These are phyloP conservation scores for Drosophila nikananu DNA, from an alignment of 1,140 invertebrate species.

Conservation along the genomic window DNA sequence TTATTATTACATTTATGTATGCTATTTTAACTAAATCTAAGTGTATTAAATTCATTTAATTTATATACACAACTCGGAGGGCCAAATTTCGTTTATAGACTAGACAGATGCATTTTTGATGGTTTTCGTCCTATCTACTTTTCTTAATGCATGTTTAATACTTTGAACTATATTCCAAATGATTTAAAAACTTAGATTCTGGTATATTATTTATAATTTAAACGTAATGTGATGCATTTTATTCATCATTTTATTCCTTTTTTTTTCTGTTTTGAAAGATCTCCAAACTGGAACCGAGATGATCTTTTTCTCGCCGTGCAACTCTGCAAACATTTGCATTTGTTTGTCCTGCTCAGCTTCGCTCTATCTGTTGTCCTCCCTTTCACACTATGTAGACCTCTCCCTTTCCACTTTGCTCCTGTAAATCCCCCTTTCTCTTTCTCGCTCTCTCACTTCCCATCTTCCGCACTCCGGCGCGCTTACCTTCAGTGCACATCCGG, in stretches of 20 bases:
- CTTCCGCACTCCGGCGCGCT: slow-evolving; percentile 3
- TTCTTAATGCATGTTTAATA: too few relatives aligned
- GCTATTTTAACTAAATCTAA: neutral
- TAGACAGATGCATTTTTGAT: too few relatives aligned
- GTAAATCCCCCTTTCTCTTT: neutral
- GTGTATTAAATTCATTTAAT: too few relatives aligned
- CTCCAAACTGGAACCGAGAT: too few relatives aligned
- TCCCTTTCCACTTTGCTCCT: slow-evolving; percentile 4
- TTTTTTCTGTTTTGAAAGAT: neutral
- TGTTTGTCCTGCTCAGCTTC: slow-evolving; percentile 39
- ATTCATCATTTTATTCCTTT: neutral
- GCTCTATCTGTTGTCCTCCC: slow-evolving; percentile 25
- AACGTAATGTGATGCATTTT: neutral
- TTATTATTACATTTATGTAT: neutral
- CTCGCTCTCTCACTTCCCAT: neutral
- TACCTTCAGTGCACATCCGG: slow-evolving; percentile 53
- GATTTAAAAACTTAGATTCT: neutral
- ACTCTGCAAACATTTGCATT: slow-evolving; percentile 59
- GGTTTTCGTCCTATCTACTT: too few relatives aligned
- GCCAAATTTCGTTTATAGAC: neutral
- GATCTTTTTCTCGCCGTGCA: neutral
- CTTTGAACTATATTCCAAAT: neutral
- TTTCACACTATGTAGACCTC: slow-evolving; percentile 8
- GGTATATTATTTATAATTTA: neutral
- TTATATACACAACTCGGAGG: neutral